Evolutionary conservation across 1,140 invertebrate species (phyloP), one percentile per base, ranked within the genome.

Genomic region (Pseudomyrmex dendroicus): DNA sequence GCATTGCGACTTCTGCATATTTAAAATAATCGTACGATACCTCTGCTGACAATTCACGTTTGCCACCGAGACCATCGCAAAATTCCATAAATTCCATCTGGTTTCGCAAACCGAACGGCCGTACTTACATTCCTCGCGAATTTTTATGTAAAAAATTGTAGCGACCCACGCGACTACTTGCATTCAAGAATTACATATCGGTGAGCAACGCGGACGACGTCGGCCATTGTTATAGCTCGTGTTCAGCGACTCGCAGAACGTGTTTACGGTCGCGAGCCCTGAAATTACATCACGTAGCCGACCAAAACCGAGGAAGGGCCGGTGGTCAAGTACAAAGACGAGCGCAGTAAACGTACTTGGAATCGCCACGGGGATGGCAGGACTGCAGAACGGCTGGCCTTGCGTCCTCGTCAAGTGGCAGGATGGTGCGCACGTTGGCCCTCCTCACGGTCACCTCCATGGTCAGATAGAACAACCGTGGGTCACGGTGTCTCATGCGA

Each of bases 291-390:
- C 76, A 78, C 86, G 84, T 72, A 87, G 84, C 68, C 86, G 86
- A 89, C 70, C 85, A 85, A 91, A 90, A 91, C 88, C 87, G 84
- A 89, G 25, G 82, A 80, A 67, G 63, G 44, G 57, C 25, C 13
- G 15, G 10, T 61, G n/a, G 52, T 61, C 13, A 62, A 62, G 57
- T 25, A 48, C 13, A 67, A 77, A 59, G 20, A 15, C 15, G n/a
- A 44, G 7, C 10, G 4, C 25, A 59, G 5, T 7, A 35, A 80
- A 94, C 94, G 95, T 95, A 97, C 97, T 97, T 97, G 48, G 97
- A 98, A 93, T 98, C 98, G 84, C 98, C 98, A 92, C 96, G 96
- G 1, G 98, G 98, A 94, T 98, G 98, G 91, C 98, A 99, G 22
- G 97, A 97, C 93, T 98, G 97, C 52, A 99, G 93, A 62, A 97